Base-by-base conservation (phyloP, 2,888 invertebrate species). In the Polydrusus tereticollis region DNA sequence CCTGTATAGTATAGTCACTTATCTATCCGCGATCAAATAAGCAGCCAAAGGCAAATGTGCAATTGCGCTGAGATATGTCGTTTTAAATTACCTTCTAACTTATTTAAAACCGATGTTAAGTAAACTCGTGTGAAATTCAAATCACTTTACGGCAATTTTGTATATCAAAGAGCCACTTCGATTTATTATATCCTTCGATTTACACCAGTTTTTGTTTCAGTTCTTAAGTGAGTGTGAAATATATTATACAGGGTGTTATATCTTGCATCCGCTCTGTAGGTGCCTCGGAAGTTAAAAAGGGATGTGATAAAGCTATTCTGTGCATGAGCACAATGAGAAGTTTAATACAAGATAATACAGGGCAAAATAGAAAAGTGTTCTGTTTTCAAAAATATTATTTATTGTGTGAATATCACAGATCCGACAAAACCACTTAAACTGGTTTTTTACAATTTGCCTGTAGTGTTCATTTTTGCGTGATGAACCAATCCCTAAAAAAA, bases 81-180 rank as follows among this genome's bases (percentile, higher is more conserved):
- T 52, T 36, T 52, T 64, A 38, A 52, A 64, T 64, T 64, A 64
- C 50, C 16, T 29, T 23, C 50, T 50, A 33, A 45, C 47, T 50
- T 63, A 63, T 63, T 64, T 52, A 64, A 58, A 45, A 67, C 38
- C 45, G 33, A 43, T 33, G 38, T 36, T 59, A 67, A 50, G 58
- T 66, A 66, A 41, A 33, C 41, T 20, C 57, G 66, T 57, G 57
- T 45, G 66, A 63, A 63, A 18, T 63, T 38, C 50, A 47, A 63
- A 63, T 63, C 50, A 63, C 63, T 63, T 63, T 63, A 63, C 14
- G 63, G 29, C 50, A 29, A 50, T 63, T 63, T 63, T 63, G 63
- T 63, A 63, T 63, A 63, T 50, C 21, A 50, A 63, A 63, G 14
- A 21, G 36, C 36, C 50, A 33, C 47, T 63, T 47, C 63, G 23